Evolutionary conservation across 2,888 invertebrate species (phyloP), one percentile per base, ranked within the genome.

Genomic region (Lasioglossum morio): DNA sequence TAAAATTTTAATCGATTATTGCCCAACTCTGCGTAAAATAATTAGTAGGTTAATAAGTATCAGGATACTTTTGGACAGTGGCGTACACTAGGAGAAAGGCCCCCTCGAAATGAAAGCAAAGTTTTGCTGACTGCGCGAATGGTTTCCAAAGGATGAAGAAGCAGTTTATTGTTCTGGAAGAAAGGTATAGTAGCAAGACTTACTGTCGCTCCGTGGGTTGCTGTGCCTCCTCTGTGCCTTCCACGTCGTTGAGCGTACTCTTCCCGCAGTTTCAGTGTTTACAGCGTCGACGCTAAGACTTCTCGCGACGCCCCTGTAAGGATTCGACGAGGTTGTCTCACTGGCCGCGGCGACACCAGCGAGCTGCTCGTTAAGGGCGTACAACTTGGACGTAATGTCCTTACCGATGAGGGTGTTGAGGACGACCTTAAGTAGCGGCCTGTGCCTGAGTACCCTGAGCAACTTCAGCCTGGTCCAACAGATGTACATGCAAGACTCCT

Each of bases 381-480:
- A 98, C 92, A 98, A 95, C 95, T 98, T 98, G 94, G 97, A 97
- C 57, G 98, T 98, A 94, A 98, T 98, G 94, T 98, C 98, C 95
- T 98, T 98, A 97, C 98, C 98, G 95, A 98, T 97, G 90, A 98
- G 96, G 93, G 97, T 97, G 95, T 97, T 97, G 89, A 98, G 96
- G 82, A 98, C 97, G 92, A 97, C 97, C 95, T 97, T 97, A 91
- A 98, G 96, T 92, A 97, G 96, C 27, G 97, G 97, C 92, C 98
- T 96, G 94, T 97, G 97, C 87, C 97, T 96, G 88, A 98, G 96
- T 89, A 98, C 97, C 83, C 97, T 96, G 94, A 97, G 97, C 82
- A 98, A 96, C 91, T 97, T 97, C 96, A 97, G 96, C 92, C 98
- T 96, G 86, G 97, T 97, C 98, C 98, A 98, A 93, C 98, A 97